Conservation (phyloP, 1,140 invertebrate genomes). For the Pectinophora gossypiella region DNA sequence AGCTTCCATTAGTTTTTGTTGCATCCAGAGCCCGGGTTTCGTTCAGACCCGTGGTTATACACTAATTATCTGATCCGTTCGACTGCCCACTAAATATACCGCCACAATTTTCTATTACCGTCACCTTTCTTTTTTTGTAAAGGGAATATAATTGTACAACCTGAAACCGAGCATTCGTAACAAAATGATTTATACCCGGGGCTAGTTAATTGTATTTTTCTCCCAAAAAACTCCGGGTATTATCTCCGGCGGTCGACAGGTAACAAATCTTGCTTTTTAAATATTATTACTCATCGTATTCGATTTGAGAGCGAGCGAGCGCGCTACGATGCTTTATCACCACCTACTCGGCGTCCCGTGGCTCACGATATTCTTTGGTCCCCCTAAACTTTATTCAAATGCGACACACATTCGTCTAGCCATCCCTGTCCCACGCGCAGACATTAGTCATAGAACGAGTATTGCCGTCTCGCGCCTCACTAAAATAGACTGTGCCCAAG, state of each 20-base stretch:
- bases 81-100: conserved; percentile 22
- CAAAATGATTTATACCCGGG: conserved; percentile 56
- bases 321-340: conserved; percentile 69
- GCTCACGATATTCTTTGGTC: conserved; percentile 57
- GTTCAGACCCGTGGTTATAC: conserved; percentile 17
- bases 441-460: conserved; percentile 38
- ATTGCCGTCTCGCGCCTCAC: conserved; percentile 59
- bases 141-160: conserved; percentile 56
- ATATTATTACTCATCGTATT: conserved; percentile 74
- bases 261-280: conserved; percentile 73
- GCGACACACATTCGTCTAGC: conserved; percentile 58
- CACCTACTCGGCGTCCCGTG: conserved; percentile 71
- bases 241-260: conserved; percentile 66
- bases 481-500: conserved; percentile 75
- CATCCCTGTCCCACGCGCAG: conserved; percentile 45
- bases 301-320: conserved; percentile 68
- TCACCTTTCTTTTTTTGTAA: conserved; percentile 41
- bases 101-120: conserved; percentile 43
- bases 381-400: conserved; percentile 72
- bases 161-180: conserved; percentile 40
- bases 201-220: conserved; percentile 68
- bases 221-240: conserved; percentile 58
- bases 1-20: not conserved
- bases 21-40: conserved; percentile 8
- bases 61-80: conserved; percentile 46